Base-by-base conservation (phyloP, 2,888 invertebrate genomes). In the Drosophila formosana region DNA sequence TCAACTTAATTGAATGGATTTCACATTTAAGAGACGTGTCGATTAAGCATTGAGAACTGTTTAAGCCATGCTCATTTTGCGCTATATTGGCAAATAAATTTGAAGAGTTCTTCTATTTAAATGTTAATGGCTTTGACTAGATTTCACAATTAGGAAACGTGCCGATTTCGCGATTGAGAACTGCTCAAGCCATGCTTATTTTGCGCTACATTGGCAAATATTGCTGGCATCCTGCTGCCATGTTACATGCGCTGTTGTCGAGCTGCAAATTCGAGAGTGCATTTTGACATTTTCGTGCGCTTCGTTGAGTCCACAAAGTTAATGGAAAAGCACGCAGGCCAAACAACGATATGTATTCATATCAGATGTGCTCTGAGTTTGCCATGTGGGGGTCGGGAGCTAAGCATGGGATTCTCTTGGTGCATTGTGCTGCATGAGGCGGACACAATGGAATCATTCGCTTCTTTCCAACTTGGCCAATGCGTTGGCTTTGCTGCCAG, bases 211-310 rank as follows among this genome's bases (percentile, higher is more conserved):
- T 51, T 66, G 55, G 55, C 34, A 50, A 49, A 63, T 63, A 56
- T 49, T 37, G 60, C 46, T 43, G n/a, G n/a, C 43, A 51, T 30
- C 18, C 32, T 34, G 28, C 43, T 39, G 18, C 26, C 26, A 23
- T 43, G 41, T 23, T 9, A 1, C 11, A 34, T 34, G 9, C 9
- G 34, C 43, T 41, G 41, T 30, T 55, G 45, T 25, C 45, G 45
- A 46, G 65, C 63, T 69, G 63, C 62, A 68, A 66, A 56, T 61
- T 60, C 46, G 51, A 66, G 80, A 88, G 81, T 88, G 88, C 85
- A 86, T 86, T 85, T 85, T 82, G 88, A 86, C 82, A 75, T 88
- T 81, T 85, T 81, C 83, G 78, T 79, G 50, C 79, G 86, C 81
- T 79, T 78, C 81, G 83, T 57, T 88, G 86, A 65, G 52, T 53